Evolutionary conservation across 2,888 invertebrate species (phyloP).

Genomic region (Uropetala carovei): DNA sequence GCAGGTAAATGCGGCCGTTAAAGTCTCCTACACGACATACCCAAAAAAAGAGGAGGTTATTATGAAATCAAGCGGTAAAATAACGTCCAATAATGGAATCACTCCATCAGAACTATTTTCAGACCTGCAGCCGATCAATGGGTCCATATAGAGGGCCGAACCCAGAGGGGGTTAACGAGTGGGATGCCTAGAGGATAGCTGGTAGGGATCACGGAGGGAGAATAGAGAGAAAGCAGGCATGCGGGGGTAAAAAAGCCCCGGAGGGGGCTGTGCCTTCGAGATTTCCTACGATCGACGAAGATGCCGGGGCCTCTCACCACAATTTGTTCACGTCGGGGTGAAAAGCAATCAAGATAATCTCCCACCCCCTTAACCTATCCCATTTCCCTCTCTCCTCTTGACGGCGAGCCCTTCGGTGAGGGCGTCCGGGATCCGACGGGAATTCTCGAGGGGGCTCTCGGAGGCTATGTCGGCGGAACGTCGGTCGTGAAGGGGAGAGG

Average conservation of each 20-base stretch:
- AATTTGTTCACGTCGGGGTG: conserved; percentile 52
- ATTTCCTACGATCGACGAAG: neutral
- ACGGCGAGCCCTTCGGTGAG: neutral
- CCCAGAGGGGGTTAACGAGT: conserved; percentile 16
- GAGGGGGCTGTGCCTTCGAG: neutral
- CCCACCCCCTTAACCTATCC: conserved; percentile 4
- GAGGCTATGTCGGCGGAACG: neutral
- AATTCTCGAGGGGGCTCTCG: neutral
- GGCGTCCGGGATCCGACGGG: neutral
- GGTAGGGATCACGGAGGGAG: neutral
- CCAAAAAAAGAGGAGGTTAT: too few species aligned
- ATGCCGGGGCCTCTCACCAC: neutral
- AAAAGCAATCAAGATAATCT: conserved; percentile 41
- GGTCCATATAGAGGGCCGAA: neutral
- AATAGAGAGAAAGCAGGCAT: neutral
- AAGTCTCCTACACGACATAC: too few species aligned
- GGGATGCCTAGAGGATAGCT: conserved; percentile 7
- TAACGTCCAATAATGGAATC: too few species aligned
- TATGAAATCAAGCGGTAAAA: too few species aligned
- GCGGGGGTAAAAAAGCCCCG: neutral
- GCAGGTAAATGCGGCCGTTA: too few species aligned
- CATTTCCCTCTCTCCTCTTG: neutral
- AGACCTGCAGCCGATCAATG: neutral
- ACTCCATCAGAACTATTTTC: neutral
- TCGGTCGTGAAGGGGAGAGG: neutral